Conservation (phyloP, 2,797 vertebrate genomes). For the Danionella dracula region DNA sequence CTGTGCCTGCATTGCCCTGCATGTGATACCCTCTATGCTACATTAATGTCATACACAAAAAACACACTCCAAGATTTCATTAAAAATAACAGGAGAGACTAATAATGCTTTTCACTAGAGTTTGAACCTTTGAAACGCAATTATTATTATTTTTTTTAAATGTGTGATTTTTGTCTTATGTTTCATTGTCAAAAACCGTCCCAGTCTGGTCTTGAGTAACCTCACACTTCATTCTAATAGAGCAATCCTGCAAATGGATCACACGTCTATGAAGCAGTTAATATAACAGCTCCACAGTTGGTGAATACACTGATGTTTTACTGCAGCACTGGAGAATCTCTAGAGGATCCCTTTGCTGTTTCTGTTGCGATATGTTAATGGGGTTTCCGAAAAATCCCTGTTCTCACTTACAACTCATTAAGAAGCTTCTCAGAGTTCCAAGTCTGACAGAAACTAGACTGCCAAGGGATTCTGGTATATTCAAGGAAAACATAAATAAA, state of each 20-base stretch:
- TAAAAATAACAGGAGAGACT: too few relatives aligned
- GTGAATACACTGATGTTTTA: conserved; percentile 11
- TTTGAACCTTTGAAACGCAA: too few relatives aligned
- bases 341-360: conserved; percentile 4
- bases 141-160: too few relatives aligned
- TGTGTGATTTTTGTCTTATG: too few relatives aligned
- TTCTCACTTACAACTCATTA: conserved; percentile 17
- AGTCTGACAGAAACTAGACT: not conserved
- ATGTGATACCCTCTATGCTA: not conserved
- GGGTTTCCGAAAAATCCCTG: not conserved
- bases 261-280: not conserved
- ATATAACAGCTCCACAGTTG: not conserved
- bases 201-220: not conserved
- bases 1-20: not conserved
- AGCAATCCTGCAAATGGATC: not conserved
- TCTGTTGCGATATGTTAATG: conserved; percentile 18
- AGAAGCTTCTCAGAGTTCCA: conserved; percentile 6
- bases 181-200: not conserved
- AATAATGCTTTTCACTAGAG: too few relatives aligned
- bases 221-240: not conserved
- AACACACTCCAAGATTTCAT: too few relatives aligned
- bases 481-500: not conserved
- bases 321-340: not conserved
- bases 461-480: not conserved
- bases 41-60: not conserved